Base-by-base conservation (phyloP, 2,888 invertebrate species). In the Cactoblastis cactorum region DNA sequence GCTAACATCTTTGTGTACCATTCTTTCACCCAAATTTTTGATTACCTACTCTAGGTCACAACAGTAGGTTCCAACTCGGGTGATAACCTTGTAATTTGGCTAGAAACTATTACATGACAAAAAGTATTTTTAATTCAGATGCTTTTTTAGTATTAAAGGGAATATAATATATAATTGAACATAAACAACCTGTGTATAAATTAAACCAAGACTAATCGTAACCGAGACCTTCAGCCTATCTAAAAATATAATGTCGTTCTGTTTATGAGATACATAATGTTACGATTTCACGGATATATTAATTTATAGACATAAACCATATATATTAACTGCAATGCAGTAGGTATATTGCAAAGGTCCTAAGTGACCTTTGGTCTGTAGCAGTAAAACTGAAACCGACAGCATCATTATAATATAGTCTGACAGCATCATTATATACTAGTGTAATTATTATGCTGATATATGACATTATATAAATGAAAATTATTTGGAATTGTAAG, bases 201-300 rank as follows among this genome's bases (percentile, higher is more conserved):
- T 28, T 8, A 9, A 9, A 28, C 28, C 9, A 28, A 28, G 1
- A 9, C 28, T 28, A 15, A 15, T 62, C 69, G 65, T 74, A 74
- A 72, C 76, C 72, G 66, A 84, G 82, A 87, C 87, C 87, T 88
- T 86, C 85, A 60, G 71, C 84, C 85, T 83, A 60, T 72, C 86
- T 87, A 87, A 68, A 80, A 86, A 86, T 87, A 86, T 63, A 60
- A 61, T 67, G 65, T 66, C 60, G 24, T 69, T 59, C 61, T 63
- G 54, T 50, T 49, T 57, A 62, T 63, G 57, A 65, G 63, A n/a
- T n/a, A n/a, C n/a, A n/a, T n/a, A n/a, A 65, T 69, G 62, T 61
- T 59, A 57, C 63, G 57, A 37, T 52, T 49, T 59, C 17, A 14
- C 6, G n/a, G 12, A n/a, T 43, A 43, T 14, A 8, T 28, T 43